Conservation (phyloP, 2,113 vertebrate genomes). For the Chaetodon auriga region DNA sequence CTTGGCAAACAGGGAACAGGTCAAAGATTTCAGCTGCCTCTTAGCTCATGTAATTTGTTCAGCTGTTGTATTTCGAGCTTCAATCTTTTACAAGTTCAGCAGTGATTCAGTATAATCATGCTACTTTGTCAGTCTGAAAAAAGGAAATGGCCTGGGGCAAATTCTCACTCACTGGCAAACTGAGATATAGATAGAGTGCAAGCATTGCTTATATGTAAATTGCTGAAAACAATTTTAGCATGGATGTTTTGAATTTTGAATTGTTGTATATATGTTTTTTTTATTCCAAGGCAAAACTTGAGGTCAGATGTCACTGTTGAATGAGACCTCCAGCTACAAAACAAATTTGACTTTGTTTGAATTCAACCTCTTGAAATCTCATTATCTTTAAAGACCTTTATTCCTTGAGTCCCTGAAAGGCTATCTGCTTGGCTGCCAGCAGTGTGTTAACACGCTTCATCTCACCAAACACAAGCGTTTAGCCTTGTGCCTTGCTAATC, state of each 20-base stretch:
- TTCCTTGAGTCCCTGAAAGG: conserved; percentile 33
- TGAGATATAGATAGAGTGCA: too few species aligned
- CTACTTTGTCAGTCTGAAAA: conserved; percentile 26
- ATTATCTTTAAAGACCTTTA: conserved; percentile 55
- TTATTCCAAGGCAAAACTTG: not conserved
- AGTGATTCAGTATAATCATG: conserved; percentile 21
- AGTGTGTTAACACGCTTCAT: conserved; percentile 45
- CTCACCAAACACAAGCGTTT: conserved; percentile 44
- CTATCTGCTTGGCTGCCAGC: conserved; percentile 48
- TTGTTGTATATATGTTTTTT: too few species aligned
- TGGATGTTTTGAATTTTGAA: not conserved
- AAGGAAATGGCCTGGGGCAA: not conserved
- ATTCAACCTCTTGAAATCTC: conserved; percentile 39
- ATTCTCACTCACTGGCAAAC: too few species aligned
- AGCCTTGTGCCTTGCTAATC: conserved; percentile 43
- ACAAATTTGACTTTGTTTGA: conserved; percentile 33
- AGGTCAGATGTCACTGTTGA: conserved; percentile 9
- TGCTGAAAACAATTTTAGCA: conserved; percentile 1
- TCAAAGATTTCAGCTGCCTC: conserved; percentile 1
- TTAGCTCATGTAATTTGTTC: not conserved
- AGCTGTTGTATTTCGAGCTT: conserved; percentile 8
- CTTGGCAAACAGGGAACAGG: conserved; percentile 14
- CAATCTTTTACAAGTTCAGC: conserved; percentile 11
- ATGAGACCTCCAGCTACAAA: conserved; percentile 26
- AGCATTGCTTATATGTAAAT: not conserved